A percentile compares a stretch with the other conserved stretches of the same genome.
phyloP scores from a whole-genome alignment of 2,797 vertebrate species.

The Anas capensis region DNA sequence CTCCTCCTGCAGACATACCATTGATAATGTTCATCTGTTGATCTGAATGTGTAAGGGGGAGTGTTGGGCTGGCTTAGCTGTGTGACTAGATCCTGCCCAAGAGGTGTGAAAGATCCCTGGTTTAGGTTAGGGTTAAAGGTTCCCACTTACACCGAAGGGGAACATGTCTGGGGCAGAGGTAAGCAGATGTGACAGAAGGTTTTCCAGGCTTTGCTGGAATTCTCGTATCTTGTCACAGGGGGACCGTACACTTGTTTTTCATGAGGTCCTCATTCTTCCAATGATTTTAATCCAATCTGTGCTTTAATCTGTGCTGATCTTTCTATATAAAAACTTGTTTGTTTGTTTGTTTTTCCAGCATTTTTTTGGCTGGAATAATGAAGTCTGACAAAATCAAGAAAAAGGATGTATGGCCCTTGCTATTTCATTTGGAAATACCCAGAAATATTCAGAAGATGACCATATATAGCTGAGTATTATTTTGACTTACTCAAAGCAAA shows the following conservation, averaged over 20 bases:
- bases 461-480: background rate
- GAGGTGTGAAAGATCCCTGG: background rate
- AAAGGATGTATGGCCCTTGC: background rate
- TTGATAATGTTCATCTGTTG: rapidly evolving
- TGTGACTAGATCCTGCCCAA: background rate
- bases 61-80: background rate
- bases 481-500: background rate
- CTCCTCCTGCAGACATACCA: background rate
- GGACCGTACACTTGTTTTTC: constrained; percentile 25
- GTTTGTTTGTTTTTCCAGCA: background rate
- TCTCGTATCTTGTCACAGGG: constrained; percentile 21
- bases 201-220: constrained; percentile 17
- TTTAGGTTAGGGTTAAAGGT: background rate
- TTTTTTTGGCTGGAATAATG: background rate
- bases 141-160: background rate
- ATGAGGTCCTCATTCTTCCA: background rate
- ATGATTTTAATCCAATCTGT: background rate
- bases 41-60: background rate
- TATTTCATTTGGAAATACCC: background rate
- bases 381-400: background rate
- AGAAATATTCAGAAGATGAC: background rate
- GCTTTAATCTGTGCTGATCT: background rate
- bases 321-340: background rate
- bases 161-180: background rate
- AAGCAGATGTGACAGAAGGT: background rate